Evolutionary conservation across 1,140 invertebrate genomes (phyloP), one percentile per base, ranked within the genome.

Genomic region (Drosophila repletoides): DNA sequence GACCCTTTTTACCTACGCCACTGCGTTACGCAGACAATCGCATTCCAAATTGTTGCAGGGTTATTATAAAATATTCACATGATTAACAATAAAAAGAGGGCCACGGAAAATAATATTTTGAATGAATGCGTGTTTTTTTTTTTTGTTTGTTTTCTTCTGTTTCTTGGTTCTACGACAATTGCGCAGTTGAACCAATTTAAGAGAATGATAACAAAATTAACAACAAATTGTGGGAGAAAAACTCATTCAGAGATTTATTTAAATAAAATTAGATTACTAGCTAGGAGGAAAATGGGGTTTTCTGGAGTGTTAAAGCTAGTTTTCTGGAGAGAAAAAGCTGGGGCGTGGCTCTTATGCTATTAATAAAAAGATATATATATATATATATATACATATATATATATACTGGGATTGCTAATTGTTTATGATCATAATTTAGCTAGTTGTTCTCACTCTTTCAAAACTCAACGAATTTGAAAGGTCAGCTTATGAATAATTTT

Each of bases 401-500:
- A n/a, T n/a, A n/a, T n/a, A n/a, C n/a, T n/a, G n/a, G n/a, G n/a
- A n/a, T n/a, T n/a, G 34, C 14, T 26, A 26, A 17, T 14, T 41
- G 2, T 26, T 15, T 21, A 9, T 19, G n/a, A 15, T 6, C 38
- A 17, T 36, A 12, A 26, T 36, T 58, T 58, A 45, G 14, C 5
- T 21, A 22, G 14, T 38, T 38, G 33, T 34, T 34, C 17, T 38
- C 14, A 24, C 36, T 45, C 5, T 36, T 46, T 15, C 26, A 22
- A 38, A 45, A 22, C 14, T 26, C 9, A n/a, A 43, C 21, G 21
- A 5, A 36, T 41, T 64, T 33, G 51, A 69, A 69, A 69, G 52
- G 70, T 56, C 52, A 72, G 34, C 24, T 69, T 64, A 64, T 72
- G 65, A 58, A 72, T 69, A 72, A 69, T 60, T 56, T 64, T 68